phyloP scores from a whole-genome alignment of 2,113 vertebrate genomes.

The Sus scrofa region DNA sequence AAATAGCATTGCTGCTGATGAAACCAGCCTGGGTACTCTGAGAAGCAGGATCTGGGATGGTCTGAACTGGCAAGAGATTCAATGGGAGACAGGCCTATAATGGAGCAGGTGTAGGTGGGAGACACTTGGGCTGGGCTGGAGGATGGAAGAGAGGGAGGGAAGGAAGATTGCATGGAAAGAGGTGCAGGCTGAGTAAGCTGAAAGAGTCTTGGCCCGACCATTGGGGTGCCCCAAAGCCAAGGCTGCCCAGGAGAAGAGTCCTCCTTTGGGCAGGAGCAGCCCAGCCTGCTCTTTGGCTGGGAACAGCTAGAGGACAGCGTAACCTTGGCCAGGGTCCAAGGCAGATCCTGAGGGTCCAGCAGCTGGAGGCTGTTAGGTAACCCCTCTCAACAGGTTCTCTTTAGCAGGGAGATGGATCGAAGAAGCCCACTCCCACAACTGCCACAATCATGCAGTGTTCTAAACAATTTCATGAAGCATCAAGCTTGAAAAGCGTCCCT shows the following conservation, averaged over 20 bases:
- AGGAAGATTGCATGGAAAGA: neutral
- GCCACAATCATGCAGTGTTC: neutral
- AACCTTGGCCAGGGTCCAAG: neutral
- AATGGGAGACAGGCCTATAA: neutral
- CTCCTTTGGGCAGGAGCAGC: neutral
- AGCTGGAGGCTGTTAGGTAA: neutral
- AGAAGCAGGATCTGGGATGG: neutral
- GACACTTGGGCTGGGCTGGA: neutral
- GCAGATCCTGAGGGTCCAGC: neutral
- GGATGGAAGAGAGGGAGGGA: neutral
- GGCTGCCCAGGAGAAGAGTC: rapidly evolving
- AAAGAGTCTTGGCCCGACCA: neutral
- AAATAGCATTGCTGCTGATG: neutral
- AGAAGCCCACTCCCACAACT: neutral
- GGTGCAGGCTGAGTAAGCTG: neutral
- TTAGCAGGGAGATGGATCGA: too few relatives aligned
- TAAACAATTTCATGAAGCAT: neutral
- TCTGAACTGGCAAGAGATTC: neutral
- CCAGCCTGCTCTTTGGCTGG: rapidly evolving
- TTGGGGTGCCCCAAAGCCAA: neutral
- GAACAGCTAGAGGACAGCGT: neutral
- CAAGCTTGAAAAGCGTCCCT: neutral
- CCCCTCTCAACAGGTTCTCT: neutral
- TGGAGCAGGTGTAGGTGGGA: neutral
- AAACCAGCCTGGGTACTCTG: neutral